Base-by-base conservation (phyloP, 2,888 invertebrate genomes). In the Patella caerulea region DNA sequence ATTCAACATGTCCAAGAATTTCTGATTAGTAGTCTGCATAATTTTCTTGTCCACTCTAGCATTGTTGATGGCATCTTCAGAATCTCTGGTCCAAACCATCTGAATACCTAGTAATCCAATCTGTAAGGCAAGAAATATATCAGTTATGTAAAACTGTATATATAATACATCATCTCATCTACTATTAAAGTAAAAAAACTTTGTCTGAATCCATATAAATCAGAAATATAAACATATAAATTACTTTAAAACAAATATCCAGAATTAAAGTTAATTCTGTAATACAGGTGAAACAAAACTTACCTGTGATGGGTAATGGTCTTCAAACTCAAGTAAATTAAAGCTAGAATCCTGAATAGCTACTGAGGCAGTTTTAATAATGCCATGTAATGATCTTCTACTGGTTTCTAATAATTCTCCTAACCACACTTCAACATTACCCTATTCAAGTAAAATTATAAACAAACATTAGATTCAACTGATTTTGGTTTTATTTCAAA, bases 41-140 rank as follows among this genome's bases (percentile, higher is more conserved):
- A 97, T 95, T 92, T 98, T 98, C 90, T 97, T 96, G 91, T 98
- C 98, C 79, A 95, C 95, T 70, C 97, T 94, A 15, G 98, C 97
- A 92, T 96, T 96, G 93, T 95, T 94, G 77, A 98, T 92, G 0
- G 98, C 97, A 76, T 96, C 92, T 92, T 98, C 98, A 2, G 97
- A 95, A 91, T 98, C 98, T 83, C 97, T 93, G 0, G 98, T 98
- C 98, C 98, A 98, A 85, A 98, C 95, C 95, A 98, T 97, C 93
- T 98, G 98, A 79, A 98, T 95, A 5, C 98, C 98, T 72, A 98
- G 93, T 34, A 97, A 93, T 55, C 97, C 97, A 83, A 97, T 90
- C 91, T 93, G 76, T 1, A 78, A 56, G 59, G 78, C 34, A 75
- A 17, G 19, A 17, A 29, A 78, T 24, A 70, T 17, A 54, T 29